Conservation (phyloP, 2,113 vertebrate species). For the Megaceryle torquata region DNA sequence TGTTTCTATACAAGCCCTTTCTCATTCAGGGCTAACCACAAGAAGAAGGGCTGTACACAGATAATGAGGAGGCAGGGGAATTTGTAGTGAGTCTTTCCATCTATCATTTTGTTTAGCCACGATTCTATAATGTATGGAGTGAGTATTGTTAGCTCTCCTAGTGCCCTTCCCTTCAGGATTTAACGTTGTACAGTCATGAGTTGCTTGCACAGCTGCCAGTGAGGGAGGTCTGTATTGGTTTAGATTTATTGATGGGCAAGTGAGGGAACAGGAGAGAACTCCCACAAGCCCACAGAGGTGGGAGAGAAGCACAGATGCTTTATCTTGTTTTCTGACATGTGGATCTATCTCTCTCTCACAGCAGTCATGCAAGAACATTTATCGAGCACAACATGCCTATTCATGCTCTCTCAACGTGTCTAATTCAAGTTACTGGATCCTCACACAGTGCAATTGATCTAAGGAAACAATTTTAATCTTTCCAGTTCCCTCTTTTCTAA, state of each 20-base stretch:
- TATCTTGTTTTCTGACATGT: neutral
- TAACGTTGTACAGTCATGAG: neutral
- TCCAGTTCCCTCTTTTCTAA: neutral
- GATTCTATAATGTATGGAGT: neutral
- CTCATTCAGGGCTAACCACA: neutral
- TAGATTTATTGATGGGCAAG: neutral
- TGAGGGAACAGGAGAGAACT: constrained; percentile 6
- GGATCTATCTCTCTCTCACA: neutral
- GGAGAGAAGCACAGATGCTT: constrained; percentile 19
- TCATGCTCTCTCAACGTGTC: neutral
- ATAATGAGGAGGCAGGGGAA: neutral
- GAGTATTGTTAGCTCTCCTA: neutral
- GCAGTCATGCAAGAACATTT: neutral
- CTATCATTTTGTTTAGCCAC: neutral
- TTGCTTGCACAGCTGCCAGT: neutral
- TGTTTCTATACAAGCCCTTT: neutral
- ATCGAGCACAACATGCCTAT: neutral
- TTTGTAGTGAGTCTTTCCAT: neutral
- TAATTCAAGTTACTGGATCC: neutral
- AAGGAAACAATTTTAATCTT: neutral
- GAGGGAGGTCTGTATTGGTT: neutral
- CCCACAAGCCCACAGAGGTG: neutral
- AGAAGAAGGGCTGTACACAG: neutral
- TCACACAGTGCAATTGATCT: neutral
- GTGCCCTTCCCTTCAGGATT: neutral